Evolutionary conservation across 2,888 invertebrate species (phyloP).

Genomic region (Euproctis similis): DNA sequence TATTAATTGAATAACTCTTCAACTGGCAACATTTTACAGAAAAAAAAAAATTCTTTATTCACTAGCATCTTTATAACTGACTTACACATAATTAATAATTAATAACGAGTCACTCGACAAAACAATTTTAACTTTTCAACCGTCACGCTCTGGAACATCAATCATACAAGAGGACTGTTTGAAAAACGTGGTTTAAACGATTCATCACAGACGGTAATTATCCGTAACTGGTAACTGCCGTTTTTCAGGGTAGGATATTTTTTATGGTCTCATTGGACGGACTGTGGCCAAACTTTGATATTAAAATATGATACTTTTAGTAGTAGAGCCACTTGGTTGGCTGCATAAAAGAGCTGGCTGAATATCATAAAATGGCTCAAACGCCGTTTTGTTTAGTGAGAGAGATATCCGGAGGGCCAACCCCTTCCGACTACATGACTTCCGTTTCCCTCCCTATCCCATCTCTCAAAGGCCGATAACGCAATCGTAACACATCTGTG

Average conservation of each 20-base stretch:
- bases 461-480: no score
- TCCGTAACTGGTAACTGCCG: conserved; percentile 27
- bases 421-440: no score
- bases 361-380: no score
- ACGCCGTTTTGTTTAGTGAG: no score
- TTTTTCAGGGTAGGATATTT: conserved; percentile 22
- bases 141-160: conserved; percentile 20
- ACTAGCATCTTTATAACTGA: conserved; percentile 4
- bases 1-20: no score
- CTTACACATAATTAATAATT: conserved; percentile 21
- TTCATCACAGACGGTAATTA: conserved; percentile 35
- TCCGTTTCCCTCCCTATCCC: no score
- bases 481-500: no score
- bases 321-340: no score
- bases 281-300: conserved; percentile 22
- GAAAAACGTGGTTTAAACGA: conserved; percentile 33
- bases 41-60: background rate
- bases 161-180: conserved; percentile 27
- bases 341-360: no score
- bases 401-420: no score
- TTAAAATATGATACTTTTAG: no score
- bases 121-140: conserved; percentile 26
- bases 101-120: conserved; percentile 23
- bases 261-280: conserved; percentile 15
- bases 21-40: no score